Evolutionary conservation across 2,888 invertebrate species (phyloP).

Genomic region (Xylota sylvarum): DNA sequence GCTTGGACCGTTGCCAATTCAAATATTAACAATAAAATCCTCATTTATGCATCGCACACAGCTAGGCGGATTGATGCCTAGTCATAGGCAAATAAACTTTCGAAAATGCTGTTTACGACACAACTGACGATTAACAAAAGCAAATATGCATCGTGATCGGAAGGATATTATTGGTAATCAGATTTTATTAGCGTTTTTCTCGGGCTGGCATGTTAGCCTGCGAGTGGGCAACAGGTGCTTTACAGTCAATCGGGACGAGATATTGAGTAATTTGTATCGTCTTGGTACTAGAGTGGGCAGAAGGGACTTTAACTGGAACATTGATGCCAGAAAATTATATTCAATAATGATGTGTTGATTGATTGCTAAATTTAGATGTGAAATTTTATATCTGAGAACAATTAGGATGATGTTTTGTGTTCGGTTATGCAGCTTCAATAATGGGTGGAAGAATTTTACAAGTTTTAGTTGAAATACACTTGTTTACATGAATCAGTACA

Average conservation of each 20-base stretch:
- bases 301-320: neutral
- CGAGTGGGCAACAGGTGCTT: constrained; percentile 54
- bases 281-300: neutral
- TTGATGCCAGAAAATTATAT: constrained; percentile 15
- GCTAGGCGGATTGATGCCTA: constrained; percentile 1
- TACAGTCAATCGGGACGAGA: neutral
- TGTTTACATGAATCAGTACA: neutral
- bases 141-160: constrained; percentile 27
- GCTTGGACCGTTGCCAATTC: constrained; percentile 65
- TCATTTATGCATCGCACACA: constrained; percentile 54
- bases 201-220: constrained; percentile 24
- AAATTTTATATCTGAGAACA: neutral
- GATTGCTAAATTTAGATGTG: constrained; percentile 4
- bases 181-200: constrained; percentile 19
- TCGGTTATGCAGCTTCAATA: neutral
- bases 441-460: neutral
- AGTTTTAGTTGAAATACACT: neutral
- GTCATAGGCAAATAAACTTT: constrained; percentile 42
- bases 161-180: constrained; percentile 62
- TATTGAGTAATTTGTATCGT: constrained; percentile 6
- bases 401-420: constrained; percentile 1
- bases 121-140: constrained; percentile 11
- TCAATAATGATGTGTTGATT: constrained; percentile 10
- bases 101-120: constrained; percentile 52
- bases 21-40: constrained; percentile 69